Evolutionary conservation across 2,113 vertebrate species (phyloP).

Genomic region (Myanophis thanlyinensis): DNA sequence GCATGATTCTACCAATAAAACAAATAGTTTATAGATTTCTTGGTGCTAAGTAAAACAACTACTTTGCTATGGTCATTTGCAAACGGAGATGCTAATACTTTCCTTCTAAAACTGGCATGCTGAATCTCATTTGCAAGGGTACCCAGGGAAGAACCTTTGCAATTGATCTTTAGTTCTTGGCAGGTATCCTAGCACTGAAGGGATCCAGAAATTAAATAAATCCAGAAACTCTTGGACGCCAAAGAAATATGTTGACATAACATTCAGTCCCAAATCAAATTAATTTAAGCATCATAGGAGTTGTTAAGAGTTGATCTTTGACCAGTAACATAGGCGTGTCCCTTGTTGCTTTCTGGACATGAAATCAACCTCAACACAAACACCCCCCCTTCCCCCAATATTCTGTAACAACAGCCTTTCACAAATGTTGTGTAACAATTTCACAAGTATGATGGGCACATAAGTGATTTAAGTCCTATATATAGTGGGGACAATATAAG

Average conservation of each 20-base stretch:
- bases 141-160: neutral
- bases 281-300: neutral
- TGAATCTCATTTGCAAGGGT: neutral
- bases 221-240: neutral
- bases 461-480: neutral
- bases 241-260: neutral
- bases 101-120: neutral
- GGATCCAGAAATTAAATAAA: neutral
- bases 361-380: neutral
- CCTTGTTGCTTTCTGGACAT: neutral
- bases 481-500: neutral
- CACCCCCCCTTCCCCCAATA: neutral
- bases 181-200: neutral
- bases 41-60: neutral
- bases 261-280: neutral
- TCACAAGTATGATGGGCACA: neutral
- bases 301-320: neutral
- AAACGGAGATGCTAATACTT: neutral
- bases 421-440: neutral
- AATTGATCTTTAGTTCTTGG: neutral
- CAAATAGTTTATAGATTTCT: neutral
- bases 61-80: neutral
- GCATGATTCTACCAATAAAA: neutral
- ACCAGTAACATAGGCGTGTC: neutral
- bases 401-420: neutral